These are phyloP conservation scores for Cathartes aura DNA, from an alignment of 2,113 vertebrate genomes.

Conservation along the genomic window DNA sequence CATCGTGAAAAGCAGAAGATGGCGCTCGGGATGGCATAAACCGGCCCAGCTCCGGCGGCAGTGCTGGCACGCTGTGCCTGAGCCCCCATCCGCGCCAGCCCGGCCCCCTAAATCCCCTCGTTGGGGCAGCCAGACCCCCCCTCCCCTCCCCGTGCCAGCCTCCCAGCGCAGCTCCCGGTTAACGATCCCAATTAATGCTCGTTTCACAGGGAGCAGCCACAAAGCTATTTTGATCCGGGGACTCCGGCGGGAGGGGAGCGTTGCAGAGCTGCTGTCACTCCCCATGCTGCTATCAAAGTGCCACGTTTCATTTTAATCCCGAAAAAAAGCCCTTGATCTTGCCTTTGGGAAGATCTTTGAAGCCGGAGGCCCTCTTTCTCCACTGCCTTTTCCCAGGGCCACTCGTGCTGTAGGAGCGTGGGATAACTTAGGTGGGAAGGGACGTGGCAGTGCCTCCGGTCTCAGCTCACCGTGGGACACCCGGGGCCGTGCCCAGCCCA, in stretches of 20 bases:
- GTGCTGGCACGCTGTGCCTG: neutral
- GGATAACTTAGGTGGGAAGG: neutral
- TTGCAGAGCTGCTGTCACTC: rapidly evolving
- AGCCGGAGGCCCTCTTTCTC: neutral
- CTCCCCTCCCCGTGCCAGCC: neutral
- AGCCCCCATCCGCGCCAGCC: neutral
- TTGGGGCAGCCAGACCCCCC: neutral
- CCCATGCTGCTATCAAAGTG: neutral
- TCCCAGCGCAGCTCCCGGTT: neutral
- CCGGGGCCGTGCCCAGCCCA: neutral
- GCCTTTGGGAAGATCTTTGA: neutral
- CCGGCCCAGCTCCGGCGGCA: rapidly evolving
- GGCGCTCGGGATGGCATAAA: rapidly evolving
- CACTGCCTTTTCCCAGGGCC: neutral
- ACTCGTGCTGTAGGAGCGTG: rapidly evolving
- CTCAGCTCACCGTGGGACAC: neutral
- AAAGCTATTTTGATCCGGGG: neutral
- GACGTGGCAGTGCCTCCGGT: rapidly evolving
- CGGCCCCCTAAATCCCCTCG: neutral
- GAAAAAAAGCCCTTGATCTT: neutral
- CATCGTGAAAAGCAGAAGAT: neutral
- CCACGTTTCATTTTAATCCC: neutral
- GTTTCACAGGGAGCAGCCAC: neutral
- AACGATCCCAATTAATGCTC: neutral
- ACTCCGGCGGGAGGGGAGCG: rapidly evolving